A percentile compares a stretch with the other conserved stretches of the same genome.
Evolutionary conservation across 2,888 invertebrate species (phyloP).

Genomic region (Cinara cedri): DNA sequence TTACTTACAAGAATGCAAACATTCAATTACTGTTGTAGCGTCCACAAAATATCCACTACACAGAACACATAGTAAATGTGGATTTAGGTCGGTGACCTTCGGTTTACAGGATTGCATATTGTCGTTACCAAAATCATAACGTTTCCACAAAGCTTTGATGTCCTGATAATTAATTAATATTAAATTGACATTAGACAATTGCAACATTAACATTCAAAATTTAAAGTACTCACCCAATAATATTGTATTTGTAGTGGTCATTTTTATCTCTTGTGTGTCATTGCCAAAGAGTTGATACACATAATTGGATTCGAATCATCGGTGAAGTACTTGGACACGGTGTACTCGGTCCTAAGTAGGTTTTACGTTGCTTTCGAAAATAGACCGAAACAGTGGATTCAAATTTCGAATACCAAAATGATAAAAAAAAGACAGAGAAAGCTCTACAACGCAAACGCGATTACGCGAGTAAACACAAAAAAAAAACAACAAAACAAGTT

Average conservation of each 20-base stretch:
- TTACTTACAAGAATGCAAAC: conserved; percentile 73
- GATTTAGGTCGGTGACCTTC: conserved; percentile 66
- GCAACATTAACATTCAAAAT: background rate
- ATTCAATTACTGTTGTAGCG: conserved; percentile 78
- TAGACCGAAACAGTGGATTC: background rate
- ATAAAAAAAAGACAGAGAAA: conserved; percentile 8
- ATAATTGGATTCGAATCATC: background rate
- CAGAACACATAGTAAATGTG: conserved; percentile 72
- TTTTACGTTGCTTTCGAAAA: background rate
- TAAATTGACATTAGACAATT: background rate
- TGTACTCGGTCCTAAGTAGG: background rate
- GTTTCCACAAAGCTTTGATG: background rate
- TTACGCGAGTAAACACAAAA: conserved; percentile 39
- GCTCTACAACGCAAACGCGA: conserved; percentile 10
- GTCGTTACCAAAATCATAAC: conserved; percentile 21
- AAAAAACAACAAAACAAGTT: conserved; percentile 49
- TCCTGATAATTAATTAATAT: background rate
- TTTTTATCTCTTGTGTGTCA: conserved; percentile 23
- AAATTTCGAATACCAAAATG: conserved; percentile 13
- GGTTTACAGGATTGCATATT: conserved; percentile 48
- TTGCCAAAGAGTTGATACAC: background rate
- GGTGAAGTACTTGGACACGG: background rate
- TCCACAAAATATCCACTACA: conserved; percentile 78
- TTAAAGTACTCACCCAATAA: conserved; percentile 11
- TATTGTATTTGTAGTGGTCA: background rate